Percentiles rank a stretch among this genome's conserved stretches.
Evolutionary conservation across 2,797 vertebrate genomes (phyloP).

Genomic region (Phoeniculus purpureus): DNA sequence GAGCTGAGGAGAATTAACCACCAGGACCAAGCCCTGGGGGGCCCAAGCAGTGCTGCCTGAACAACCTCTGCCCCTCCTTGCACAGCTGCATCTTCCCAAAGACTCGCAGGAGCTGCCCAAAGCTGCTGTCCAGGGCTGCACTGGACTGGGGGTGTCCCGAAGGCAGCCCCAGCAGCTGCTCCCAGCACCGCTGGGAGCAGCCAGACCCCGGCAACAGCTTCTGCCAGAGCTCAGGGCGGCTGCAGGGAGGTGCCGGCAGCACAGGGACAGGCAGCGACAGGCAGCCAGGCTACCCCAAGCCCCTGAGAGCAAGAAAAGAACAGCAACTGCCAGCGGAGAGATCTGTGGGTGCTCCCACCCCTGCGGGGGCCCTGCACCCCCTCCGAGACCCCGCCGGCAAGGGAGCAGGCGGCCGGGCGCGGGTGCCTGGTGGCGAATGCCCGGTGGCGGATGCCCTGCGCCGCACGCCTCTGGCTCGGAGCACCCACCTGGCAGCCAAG

Average conservation of each 20-base stretch:
- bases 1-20: neutral
- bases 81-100: accelerated
- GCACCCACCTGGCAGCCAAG: neutral
- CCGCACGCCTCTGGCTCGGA: accelerated
- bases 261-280: neutral
- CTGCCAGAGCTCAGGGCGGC: neutral
- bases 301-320: accelerated
- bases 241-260: neutral
- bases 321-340: accelerated
- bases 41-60: neutral
- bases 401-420: accelerated
- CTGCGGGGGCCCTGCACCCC: neutral
- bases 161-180: neutral
- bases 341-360: accelerated
- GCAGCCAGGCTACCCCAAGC: neutral
- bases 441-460: accelerated
- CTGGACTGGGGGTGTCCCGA: too few relatives aligned
- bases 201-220: neutral
- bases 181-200: neutral
- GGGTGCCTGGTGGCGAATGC: neutral
- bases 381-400: accelerated
- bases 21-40: neutral
- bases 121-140: neutral
- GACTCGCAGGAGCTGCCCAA: neutral
- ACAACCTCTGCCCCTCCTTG: too few relatives aligned